phyloP scores from a whole-genome alignment of 1,140 invertebrate genomes.

The Lasioglossum baleicum region DNA sequence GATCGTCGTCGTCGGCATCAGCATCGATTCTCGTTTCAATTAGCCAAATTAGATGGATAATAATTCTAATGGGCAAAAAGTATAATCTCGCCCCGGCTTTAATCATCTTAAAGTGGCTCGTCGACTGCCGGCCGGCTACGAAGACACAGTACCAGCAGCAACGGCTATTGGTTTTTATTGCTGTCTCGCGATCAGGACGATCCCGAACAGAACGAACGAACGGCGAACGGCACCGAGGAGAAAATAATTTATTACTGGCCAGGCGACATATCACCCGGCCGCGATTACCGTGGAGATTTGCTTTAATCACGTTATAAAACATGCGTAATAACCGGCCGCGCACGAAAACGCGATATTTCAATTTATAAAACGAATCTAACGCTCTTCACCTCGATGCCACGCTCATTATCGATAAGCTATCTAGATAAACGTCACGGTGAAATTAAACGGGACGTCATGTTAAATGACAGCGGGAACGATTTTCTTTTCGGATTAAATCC shows the following conservation, averaged over 20 bases:
- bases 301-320: constrained; percentile 13
- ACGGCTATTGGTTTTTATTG: not conserved
- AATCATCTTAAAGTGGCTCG: not conserved
- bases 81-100: not conserved
- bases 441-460: not conserved
- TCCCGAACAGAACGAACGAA: not conserved
- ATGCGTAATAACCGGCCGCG: not conserved
- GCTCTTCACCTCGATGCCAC: not conserved
- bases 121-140: not conserved
- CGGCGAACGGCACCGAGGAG: not conserved
- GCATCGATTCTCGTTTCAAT: not conserved
- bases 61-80: not conserved
- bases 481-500: not conserved
- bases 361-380: constrained; percentile 5
- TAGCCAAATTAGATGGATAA: not conserved
- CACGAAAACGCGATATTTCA: constrained; percentile 13
- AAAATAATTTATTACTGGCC: not conserved
- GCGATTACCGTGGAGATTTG: constrained; percentile 10
- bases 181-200: not conserved
- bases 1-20: no score
- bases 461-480: not conserved
- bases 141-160: not conserved
- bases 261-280: not conserved
- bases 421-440: not conserved
- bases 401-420: not conserved